Base-by-base conservation (phyloP, 1,140 invertebrate genomes). In the Oncopodura yosiiana region DNA sequence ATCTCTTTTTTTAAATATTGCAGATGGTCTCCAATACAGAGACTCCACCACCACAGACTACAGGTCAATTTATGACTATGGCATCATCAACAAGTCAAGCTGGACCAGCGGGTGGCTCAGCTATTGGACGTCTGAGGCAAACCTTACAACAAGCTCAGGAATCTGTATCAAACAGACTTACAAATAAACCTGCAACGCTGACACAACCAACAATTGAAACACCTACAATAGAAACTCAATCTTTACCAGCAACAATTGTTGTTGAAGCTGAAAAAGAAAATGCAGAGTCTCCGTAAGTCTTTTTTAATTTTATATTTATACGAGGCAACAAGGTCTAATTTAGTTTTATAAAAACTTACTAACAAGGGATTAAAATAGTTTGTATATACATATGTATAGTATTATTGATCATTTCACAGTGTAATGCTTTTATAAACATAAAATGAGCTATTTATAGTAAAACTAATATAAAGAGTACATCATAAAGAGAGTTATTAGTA, bases 131-230 rank as follows among this genome's bases (percentile, higher is more conserved):
- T 12, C 58, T 65, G 23, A 49, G 63, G 9, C 63, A 65, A 46
- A 65, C 60, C 9, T 26, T 65, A 41, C 46, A 81, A 75, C 39
- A 83, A 83, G 38, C 84, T 87, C 66, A 86, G 82, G 65, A 89
- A 85, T 72, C 74, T 86, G 63, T 77, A 81, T 59, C 85, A 86
- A 49, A 53, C 53, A 43, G 66, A 58, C 59, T 64, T 48, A 27
- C 61, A 37, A 34, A 55, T 56, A 56, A 61, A 51, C 58, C 65
- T 56, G 56, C 59, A 54, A 27, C 61, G 49, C 53, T 27, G 53
- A 52, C 21, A 49, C 49, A 1, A 58, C 48, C 27, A 52, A 61
- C 23, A 46, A 49, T 3, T 23, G 41, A 8, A 46, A 59, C 18
- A 44, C 44, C 48, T 56, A 49, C 41, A 39, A 34, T 41, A 24